A percentile compares a stretch with the other conserved stretches of the same genome.
These are phyloP conservation scores for Sycophila sp. DNA, from an alignment of 1,140 invertebrate species.

Conservation along the genomic window DNA sequence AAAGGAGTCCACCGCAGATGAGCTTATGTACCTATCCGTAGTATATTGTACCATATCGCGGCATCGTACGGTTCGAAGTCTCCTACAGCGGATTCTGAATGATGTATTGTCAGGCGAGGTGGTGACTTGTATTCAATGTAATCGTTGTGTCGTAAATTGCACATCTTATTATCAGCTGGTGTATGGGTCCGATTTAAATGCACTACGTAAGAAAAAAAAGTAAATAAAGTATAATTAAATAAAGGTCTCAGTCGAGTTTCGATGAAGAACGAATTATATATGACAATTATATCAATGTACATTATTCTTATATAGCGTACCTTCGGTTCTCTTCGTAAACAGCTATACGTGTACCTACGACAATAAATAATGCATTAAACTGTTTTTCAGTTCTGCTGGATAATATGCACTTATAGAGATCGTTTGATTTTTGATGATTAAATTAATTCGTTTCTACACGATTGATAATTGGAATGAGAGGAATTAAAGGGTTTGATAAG, in stretches of 20 bases:
- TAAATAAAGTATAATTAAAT: conserved; percentile 40
- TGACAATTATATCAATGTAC: not conserved
- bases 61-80: too few relatives aligned
- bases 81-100: too few relatives aligned
- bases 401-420: too few relatives aligned
- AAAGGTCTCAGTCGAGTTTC: conserved; percentile 42
- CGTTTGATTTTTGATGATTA: not conserved
- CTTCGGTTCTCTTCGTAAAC: too few relatives aligned
- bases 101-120: too few relatives aligned
- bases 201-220: conserved; percentile 47
- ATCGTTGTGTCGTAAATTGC: conserved; percentile 11
- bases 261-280: conserved; percentile 23
- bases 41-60: too few relatives aligned
- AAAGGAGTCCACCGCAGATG: not conserved
- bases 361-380: too few relatives aligned
- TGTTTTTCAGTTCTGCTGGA: too few relatives aligned
- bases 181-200: conserved; percentile 62
- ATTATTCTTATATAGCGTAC: conserved; percentile 27
- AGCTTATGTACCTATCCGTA: not conserved
- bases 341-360: too few relatives aligned
- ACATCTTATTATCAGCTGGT: conserved; percentile 57
- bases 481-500: too few relatives aligned
- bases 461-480: too few relatives aligned
- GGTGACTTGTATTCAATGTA: conserved; percentile 11
- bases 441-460: too few relatives aligned